Evolutionary conservation across 2,888 invertebrate genomes (phyloP).

Genomic region (Tinea trinotella): DNA sequence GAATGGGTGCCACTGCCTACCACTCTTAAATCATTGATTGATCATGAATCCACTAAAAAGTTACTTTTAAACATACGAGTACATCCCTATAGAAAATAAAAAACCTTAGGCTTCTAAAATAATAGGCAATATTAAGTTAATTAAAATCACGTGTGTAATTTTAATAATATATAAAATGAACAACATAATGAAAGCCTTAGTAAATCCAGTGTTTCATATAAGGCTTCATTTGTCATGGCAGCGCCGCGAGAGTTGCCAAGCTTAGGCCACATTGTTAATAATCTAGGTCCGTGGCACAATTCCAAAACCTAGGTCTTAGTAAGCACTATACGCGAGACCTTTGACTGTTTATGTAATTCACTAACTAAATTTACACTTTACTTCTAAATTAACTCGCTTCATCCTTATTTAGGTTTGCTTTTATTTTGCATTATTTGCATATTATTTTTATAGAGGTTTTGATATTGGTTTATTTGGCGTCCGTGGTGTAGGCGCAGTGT

Average conservation of each 20-base stretch:
- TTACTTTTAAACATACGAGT: too few relatives aligned
- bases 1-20: too few relatives aligned
- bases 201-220: conserved; percentile 15
- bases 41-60: too few relatives aligned
- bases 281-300: conserved; percentile 50
- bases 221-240: conserved; percentile 61
- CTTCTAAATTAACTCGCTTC: not conserved
- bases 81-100: too few relatives aligned
- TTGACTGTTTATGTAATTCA: conserved; percentile 17
- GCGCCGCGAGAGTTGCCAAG: conserved; percentile 42
- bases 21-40: too few relatives aligned
- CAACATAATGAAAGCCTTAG: not conserved
- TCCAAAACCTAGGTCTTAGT: conserved; percentile 38
- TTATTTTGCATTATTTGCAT: not conserved
- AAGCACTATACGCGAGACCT: conserved; percentile 3
- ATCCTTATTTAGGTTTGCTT: not conserved
- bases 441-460: not conserved
- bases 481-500: too few relatives aligned
- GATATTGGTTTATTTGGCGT: too few relatives aligned
- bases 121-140: not conserved
- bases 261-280: conserved; percentile 53
- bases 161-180: not conserved
- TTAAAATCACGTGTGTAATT: not conserved
- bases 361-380: not conserved
- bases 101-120: too few relatives aligned